Conservation (phyloP, 2,888 invertebrate species). For the Oasisia sp. region DNA sequence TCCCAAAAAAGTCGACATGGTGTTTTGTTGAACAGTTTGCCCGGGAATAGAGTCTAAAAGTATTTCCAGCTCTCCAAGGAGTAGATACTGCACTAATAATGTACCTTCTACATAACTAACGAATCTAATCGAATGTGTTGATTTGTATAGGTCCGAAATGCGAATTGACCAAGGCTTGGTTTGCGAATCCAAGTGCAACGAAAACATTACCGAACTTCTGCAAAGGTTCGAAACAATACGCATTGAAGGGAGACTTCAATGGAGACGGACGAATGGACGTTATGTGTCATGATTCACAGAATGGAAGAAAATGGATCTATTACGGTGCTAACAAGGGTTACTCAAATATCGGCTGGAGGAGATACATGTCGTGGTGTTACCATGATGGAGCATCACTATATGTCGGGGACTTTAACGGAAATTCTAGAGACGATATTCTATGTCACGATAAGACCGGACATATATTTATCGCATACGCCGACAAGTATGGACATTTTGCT, state of each 20-base stretch:
- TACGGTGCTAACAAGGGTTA: not conserved
- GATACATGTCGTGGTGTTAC: not conserved
- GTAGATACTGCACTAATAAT: too few relatives aligned
- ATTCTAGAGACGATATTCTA: not conserved
- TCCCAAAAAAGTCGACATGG: too few relatives aligned
- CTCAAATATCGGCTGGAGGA: too few relatives aligned
- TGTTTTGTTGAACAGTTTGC: too few relatives aligned
- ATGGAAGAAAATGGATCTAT: not conserved
- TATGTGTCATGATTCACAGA: not conserved
- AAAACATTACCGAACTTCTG: not conserved
- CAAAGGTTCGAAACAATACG: not conserved
- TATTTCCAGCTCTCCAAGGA: too few relatives aligned
- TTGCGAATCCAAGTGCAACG: not conserved
- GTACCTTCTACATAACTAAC: too few relatives aligned
- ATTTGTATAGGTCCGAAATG: not conserved
- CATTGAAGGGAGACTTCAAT: not conserved
- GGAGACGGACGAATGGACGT: not conserved
- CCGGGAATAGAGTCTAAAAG: too few relatives aligned
- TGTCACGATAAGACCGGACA: not conserved
- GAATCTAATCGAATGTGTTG: too few relatives aligned
- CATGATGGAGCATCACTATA: not conserved
- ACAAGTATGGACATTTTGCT: not conserved
- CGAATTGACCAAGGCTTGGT: not conserved
- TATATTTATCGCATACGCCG: not conserved
- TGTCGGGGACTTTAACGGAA: not conserved